Conservation (phyloP, 1,140 invertebrate genomes). For the Lasioglossum albipes region DNA sequence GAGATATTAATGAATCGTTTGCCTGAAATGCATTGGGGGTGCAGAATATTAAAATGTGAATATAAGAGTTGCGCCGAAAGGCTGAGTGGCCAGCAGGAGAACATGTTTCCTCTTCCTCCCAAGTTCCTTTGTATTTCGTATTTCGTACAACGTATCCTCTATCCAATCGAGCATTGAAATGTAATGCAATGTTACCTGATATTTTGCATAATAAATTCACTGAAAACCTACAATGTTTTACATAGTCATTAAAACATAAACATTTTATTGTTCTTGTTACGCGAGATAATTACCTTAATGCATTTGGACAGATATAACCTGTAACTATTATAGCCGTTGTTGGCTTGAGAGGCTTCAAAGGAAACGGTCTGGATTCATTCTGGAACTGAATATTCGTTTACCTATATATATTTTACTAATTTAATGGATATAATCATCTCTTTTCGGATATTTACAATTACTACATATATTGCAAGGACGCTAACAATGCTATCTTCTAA, state of each 20-base stretch:
- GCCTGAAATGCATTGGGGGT: slow-evolving; percentile 73
- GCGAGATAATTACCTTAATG: slow-evolving; percentile 34
- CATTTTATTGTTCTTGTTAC: not conserved
- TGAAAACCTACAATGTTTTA: slow-evolving; percentile 80
- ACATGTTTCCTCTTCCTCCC: slow-evolving; percentile 87
- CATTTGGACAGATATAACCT: slow-evolving; percentile 73
- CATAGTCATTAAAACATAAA: not conserved
- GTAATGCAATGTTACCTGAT: slow-evolving; percentile 86
- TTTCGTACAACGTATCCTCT: slow-evolving; percentile 90
- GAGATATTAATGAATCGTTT: not conserved
- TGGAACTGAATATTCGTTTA: slow-evolving; percentile 54
- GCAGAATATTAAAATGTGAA: slow-evolving; percentile 76
- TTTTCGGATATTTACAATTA: too few species aligned
- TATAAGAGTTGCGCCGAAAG: slow-evolving; percentile 70
- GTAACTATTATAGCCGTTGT: slow-evolving; percentile 73
- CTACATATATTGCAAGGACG: too few species aligned
- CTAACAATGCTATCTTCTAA: too few species aligned
- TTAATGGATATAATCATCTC: too few species aligned
- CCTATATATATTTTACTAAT: too few species aligned
- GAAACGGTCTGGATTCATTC: slow-evolving; percentile 60
- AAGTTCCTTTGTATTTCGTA: slow-evolving; percentile 81
- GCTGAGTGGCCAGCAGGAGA: slow-evolving; percentile 74
- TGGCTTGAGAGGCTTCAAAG: slow-evolving; percentile 67
- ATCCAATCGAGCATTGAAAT: slow-evolving; percentile 88
- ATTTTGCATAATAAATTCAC: slow-evolving; percentile 83